Evolutionary conservation across 2,113 vertebrate genomes (phyloP).

Genomic region (Etia nguti): DNA sequence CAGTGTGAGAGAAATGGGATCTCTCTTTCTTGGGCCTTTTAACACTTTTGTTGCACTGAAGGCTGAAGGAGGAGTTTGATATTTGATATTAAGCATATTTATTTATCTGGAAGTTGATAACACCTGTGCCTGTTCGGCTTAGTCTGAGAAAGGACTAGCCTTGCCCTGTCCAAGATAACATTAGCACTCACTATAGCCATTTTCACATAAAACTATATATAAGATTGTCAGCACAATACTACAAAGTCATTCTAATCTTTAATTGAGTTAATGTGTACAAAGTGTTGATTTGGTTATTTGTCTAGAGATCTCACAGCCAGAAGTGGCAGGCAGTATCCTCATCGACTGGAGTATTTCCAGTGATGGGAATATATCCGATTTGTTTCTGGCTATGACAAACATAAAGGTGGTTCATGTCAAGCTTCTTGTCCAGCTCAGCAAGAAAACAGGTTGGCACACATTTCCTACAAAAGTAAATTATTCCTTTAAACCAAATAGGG

Average conservation of each 20-base stretch:
- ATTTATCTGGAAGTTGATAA: neutral
- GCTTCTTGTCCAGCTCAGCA: neutral
- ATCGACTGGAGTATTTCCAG: neutral
- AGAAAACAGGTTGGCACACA: neutral
- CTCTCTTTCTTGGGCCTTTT: too few species aligned
- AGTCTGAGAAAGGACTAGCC: neutral
- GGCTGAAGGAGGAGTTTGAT: neutral
- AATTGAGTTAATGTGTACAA: neutral
- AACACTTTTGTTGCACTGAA: neutral
- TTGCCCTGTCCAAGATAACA: neutral
- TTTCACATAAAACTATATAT: neutral
- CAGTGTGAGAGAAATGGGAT: neutral
- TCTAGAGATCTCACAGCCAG: neutral
- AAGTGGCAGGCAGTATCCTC: neutral
- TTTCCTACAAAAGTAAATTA: neutral
- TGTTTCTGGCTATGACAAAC: neutral
- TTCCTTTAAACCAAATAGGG: neutral
- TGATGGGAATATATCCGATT: neutral
- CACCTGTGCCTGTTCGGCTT: neutral
- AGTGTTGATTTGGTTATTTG: neutral
- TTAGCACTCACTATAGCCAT: neutral
- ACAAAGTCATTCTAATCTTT: neutral
- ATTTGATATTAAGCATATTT: neutral
- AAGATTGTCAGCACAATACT: neutral
- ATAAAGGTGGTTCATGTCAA: neutral